phyloP scores from a whole-genome alignment of 2,113 vertebrate genomes.

The Erinaceus europaeus region DNA sequence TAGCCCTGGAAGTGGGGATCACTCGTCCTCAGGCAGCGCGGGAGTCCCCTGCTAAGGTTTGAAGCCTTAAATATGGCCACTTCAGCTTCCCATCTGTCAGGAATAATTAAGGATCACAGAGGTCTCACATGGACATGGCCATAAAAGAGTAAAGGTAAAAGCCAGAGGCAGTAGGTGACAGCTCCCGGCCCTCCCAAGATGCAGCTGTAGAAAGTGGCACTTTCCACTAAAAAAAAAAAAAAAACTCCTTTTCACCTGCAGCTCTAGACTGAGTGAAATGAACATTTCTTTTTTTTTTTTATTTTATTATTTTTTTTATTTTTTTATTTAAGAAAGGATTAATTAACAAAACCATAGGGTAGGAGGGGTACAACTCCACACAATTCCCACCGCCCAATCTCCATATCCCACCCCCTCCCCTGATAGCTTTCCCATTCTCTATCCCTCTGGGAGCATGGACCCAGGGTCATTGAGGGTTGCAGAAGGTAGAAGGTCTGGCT shows the following conservation, averaged over 20 bases:
- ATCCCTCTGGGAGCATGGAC: too few relatives aligned
- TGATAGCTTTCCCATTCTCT: too few relatives aligned
- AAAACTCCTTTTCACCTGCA: conserved; percentile 18
- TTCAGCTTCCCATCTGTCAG: not conserved
- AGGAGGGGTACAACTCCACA: too few relatives aligned
- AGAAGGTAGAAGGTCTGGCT: too few relatives aligned
- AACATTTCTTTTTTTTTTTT: too few relatives aligned
- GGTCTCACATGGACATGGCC: conserved; percentile 35
- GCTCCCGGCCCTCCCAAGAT: not conserved
- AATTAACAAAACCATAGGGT: too few relatives aligned
- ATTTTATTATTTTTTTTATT: too few relatives aligned
- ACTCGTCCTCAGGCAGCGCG: not conserved
- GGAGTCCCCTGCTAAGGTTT: conserved; percentile 46
- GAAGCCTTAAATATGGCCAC: conserved; percentile 50
- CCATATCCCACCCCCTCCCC: too few relatives aligned
- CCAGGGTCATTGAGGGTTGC: too few relatives aligned
- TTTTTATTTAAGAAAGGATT: too few relatives aligned
- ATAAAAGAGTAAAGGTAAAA: not conserved
- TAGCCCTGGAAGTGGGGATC: conserved; percentile 2
- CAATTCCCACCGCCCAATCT: too few relatives aligned
- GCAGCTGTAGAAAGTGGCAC: not conserved
- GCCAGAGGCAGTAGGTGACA: not conserved
- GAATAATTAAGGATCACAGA: conserved; percentile 58
- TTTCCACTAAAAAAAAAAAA: not conserved
- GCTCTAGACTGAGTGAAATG: conserved; percentile 60